Evolutionary conservation across 2,113 vertebrate genomes (phyloP), one percentile per base, ranked within the genome.

Genomic region (Neodon shergylaensis): DNA sequence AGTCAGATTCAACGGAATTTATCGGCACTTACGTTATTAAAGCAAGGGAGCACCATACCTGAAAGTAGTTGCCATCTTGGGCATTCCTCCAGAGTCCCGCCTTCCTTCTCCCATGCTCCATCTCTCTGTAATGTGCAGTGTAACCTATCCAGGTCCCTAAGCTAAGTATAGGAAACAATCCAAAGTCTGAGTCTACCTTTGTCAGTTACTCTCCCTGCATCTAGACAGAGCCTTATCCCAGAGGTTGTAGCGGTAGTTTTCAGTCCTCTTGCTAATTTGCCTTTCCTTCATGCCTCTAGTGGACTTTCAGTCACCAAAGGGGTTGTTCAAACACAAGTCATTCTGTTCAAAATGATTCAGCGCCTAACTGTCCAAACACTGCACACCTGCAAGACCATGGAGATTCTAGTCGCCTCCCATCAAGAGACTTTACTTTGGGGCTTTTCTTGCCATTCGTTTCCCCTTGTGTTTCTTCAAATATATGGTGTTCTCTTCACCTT

Each of bases 331-430:
- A 81, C 87, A 82, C 28, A 88, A 78, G 81, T 86, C 7, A n/a
- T 77, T 89, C 42, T 70, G 42, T 63, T 83, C 86, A 85, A 97
- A 95, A 79, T 81, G 33, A 88, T 65, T 94, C 44, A 73, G 2
- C 77, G 10, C 2, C 22, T 85, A 73, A 7, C 11, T 74, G 28
- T 58, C 47, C 68, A 65, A 90, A 63, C 8, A 90, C 12, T 36
- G 76, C 58, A 44, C 54, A 72, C n/a, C 24, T 72, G 39, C 8
- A 54, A 88, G 28, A 3, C 7, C 77, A 42, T 19, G 47, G 1
- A 42, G 24, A 87, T 63, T 78, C 90, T 65, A 52, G 26, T 52
- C 33, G 26, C 94, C 19, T 86, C 47, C 26, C 33, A 47, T 68
- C 65, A 8, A 92, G 39, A 83, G 54, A 83, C 4, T 61, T 13